Evolutionary conservation across 2,797 vertebrate genomes (phyloP).

Genomic region (Pitangus sulphuratus): DNA sequence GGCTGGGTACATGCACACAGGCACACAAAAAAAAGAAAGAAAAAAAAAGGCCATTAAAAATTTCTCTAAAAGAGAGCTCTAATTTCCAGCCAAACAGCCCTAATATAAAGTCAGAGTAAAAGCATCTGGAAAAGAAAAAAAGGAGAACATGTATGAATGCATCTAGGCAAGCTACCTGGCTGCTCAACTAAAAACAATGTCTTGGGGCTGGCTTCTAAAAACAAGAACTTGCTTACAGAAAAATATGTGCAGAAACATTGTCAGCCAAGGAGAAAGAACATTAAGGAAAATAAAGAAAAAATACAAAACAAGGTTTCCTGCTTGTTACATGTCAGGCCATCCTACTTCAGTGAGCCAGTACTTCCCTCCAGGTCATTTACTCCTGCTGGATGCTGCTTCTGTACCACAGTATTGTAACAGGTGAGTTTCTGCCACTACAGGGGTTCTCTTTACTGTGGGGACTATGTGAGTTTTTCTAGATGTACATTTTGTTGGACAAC

Average conservation of each 20-base stretch:
- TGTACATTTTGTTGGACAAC: neutral
- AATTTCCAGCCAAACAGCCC: neutral
- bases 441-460: neutral
- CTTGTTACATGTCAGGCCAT: neutral
- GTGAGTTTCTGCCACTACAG: neutral
- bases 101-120: neutral
- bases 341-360: neutral
- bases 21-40: neutral
- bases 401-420: rapidly evolving
- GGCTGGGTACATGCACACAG: neutral
- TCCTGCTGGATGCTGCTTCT: neutral
- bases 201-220: neutral
- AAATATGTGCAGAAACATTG: neutral
- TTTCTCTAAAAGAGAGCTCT: neutral
- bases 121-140: neutral
- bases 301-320: neutral
- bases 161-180: neutral
- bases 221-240: neutral
- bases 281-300: neutral
- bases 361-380: neutral
- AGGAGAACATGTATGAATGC: neutral
- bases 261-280: neutral
- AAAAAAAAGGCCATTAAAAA: neutral
- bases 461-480: rapidly evolving
- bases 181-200: neutral